Conservation (phyloP, 2,888 invertebrate genomes). For the Spilarctia lutea region DNA sequence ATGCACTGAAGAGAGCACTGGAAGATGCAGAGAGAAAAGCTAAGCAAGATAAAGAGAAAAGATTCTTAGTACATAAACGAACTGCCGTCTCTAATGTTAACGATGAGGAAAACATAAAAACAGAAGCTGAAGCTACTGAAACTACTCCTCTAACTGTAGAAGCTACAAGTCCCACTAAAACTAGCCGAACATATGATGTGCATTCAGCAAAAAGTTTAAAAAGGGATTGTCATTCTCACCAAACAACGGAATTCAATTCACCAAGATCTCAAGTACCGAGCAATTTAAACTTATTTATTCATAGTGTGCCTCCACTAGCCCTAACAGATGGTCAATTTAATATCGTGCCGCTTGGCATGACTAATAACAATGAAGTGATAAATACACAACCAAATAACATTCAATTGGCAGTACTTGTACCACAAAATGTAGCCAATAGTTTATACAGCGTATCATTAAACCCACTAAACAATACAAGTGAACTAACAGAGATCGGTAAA, state of each 20-base stretch:
- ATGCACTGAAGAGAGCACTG: slow-evolving; percentile 91
- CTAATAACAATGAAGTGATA: slow-evolving; percentile 74
- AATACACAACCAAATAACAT: slow-evolving; percentile 80
- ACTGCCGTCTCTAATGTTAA: slow-evolving; percentile 51
- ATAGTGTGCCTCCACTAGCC: slow-evolving; percentile 78
- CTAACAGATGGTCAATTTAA: slow-evolving; percentile 79
- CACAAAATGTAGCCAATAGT: slow-evolving; percentile 79
- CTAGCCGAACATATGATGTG: slow-evolving; percentile 77
- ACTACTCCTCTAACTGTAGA: slow-evolving; percentile 52
- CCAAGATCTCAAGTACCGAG: slow-evolving; percentile 77
- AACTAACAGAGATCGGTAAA: slow-evolving; percentile 70
- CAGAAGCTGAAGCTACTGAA: slow-evolving; percentile 59
- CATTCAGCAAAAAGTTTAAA: slow-evolving; percentile 78
- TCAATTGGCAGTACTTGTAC: slow-evolving; percentile 88
- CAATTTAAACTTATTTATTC: slow-evolving; percentile 78
- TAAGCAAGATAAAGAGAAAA: slow-evolving; percentile 88
- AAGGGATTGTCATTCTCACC: slow-evolving; percentile 74
- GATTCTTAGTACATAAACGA: slow-evolving; percentile 72
- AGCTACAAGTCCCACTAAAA: slow-evolving; percentile 73
- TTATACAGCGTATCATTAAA: slow-evolving; percentile 80
- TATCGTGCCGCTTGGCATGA: slow-evolving; percentile 79
- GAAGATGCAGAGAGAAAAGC: slow-evolving; percentile 92
- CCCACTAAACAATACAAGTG: slow-evolving; percentile 71
- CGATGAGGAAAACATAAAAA: slow-evolving; percentile 58
- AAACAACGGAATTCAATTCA: slow-evolving; percentile 78